These are phyloP conservation scores for Megalurothrips usitatus DNA, from an alignment of 2,888 invertebrate genomes.

Conservation along the genomic window DNA sequence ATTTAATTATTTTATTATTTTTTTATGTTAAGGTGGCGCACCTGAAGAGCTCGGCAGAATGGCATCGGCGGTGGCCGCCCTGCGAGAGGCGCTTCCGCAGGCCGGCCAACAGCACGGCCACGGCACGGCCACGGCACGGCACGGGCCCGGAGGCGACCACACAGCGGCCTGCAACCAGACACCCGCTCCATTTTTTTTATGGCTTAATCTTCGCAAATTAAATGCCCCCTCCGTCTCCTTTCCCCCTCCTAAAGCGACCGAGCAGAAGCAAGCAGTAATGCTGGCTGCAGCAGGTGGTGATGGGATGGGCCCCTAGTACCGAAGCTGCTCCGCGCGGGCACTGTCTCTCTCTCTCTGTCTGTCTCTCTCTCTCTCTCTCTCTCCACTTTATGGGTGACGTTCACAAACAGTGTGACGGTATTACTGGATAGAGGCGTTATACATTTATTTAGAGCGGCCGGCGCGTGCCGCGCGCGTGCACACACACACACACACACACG, in stretches of 20 bases:
- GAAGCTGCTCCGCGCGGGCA: too few relatives aligned
- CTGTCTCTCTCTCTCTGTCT: too few relatives aligned
- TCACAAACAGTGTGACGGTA: too few relatives aligned
- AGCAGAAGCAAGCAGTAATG: neutral
- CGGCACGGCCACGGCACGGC: too few relatives aligned
- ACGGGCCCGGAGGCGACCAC: neutral
- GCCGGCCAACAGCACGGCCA: neutral
- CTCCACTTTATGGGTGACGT: too few relatives aligned
- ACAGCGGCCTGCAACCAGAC: neutral
- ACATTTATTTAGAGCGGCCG: too few relatives aligned
- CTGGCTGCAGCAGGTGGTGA: neutral
- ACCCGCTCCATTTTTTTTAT: neutral
- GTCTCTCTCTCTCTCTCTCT: too few relatives aligned
- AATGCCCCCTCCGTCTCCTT: neutral
- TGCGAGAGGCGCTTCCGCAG: neutral
- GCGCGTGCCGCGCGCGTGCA: too few relatives aligned
- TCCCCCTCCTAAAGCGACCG: neutral
- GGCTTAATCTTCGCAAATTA: slow-evolving; percentile 6
- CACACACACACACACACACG: too few relatives aligned
- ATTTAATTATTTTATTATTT: too few relatives aligned
- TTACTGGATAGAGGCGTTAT: too few relatives aligned
- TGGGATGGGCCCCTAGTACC: neutral
- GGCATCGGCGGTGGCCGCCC: neutral
- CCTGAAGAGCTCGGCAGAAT: neutral
- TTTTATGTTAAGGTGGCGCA: too few relatives aligned